Evolutionary conservation across 2,888 invertebrate species (phyloP).

Genomic region (Chloromyia formosa): DNA sequence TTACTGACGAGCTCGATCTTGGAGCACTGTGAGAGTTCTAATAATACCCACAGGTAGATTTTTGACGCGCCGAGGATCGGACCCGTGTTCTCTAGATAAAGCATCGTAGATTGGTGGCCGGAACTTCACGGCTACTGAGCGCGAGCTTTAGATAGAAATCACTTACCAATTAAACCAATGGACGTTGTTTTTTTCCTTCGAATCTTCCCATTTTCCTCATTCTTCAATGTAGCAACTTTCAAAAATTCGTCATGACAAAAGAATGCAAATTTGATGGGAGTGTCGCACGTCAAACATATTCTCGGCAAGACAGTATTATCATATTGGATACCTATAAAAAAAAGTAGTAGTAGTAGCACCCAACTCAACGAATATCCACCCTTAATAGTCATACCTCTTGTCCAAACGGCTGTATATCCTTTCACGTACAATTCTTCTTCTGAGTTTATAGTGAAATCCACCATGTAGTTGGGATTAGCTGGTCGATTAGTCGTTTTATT

Average conservation of each 20-base stretch:
- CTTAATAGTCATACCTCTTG: slow-evolving; percentile 65
- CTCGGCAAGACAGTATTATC: slow-evolving; percentile 56
- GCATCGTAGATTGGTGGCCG: no score
- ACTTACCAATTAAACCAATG: slow-evolving; percentile 60
- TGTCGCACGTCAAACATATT: slow-evolving; percentile 80
- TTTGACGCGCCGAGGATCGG: no score
- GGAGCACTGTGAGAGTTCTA: no score
- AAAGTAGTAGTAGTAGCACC: not conserved
- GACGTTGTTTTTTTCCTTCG: slow-evolving; percentile 12
- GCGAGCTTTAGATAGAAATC: no score
- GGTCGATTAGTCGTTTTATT: slow-evolving; percentile 42
- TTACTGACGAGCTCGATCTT: no score
- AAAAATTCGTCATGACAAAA: slow-evolving; percentile 73
- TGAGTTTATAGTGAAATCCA: slow-evolving; percentile 63
- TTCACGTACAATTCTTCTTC: slow-evolving; percentile 91
- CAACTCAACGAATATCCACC: not conserved
- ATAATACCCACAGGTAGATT: no score
- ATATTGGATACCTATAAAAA: slow-evolving; percentile 52
- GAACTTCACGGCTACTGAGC: no score
- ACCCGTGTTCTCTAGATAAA: no score
- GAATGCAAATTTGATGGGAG: slow-evolving; percentile 81
- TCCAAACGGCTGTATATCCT: slow-evolving; percentile 86
- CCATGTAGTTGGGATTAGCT: slow-evolving; percentile 56
- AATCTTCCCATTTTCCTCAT: not conserved
- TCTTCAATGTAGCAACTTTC: slow-evolving; percentile 62